These are phyloP conservation scores for Drosophila longiperda DNA, from an alignment of 2,888 invertebrate species.

Conservation along the genomic window DNA sequence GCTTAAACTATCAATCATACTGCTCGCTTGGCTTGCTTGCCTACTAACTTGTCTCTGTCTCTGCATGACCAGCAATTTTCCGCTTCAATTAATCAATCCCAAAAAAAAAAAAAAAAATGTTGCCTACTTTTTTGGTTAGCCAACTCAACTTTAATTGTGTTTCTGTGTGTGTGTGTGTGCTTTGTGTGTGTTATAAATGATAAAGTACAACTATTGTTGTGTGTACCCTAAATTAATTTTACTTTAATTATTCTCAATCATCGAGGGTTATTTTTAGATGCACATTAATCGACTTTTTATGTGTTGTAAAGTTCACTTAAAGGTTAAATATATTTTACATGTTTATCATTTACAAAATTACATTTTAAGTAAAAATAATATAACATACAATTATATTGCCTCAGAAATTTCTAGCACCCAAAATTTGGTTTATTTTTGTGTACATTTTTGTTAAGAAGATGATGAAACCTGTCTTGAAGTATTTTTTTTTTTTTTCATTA, in stretches of 20 bases:
- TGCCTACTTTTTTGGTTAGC: constrained; percentile 37
- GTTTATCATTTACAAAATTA: neutral
- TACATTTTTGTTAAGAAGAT: neutral
- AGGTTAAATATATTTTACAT: neutral
- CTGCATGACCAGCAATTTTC: constrained; percentile 53
- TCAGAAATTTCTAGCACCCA: neutral
- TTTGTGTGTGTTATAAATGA: constrained; percentile 8
- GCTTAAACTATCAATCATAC: constrained; percentile 68
- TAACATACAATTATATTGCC: neutral
- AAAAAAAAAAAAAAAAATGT: constrained; percentile 35
- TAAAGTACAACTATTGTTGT: constrained; percentile 19
- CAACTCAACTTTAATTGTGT: constrained; percentile 10
- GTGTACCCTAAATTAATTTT: constrained; percentile 16
- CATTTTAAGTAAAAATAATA: neutral
- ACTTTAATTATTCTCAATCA: constrained; percentile 8
- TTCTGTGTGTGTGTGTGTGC: constrained; percentile 9
- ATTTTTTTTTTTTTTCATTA: too few species aligned
- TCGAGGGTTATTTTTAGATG: constrained; percentile 1
- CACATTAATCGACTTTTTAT: constrained; percentile 18
- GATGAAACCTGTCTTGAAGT: neutral
- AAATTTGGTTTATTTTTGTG: neutral
- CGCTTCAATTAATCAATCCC: constrained; percentile 67
- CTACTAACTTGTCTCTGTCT: constrained; percentile 18
- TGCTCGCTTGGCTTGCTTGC: constrained; percentile 19
- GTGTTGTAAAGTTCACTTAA: neutral